Evolutionary conservation across 2,888 invertebrate species (phyloP).

Genomic region (Malachius bipustulatus): DNA sequence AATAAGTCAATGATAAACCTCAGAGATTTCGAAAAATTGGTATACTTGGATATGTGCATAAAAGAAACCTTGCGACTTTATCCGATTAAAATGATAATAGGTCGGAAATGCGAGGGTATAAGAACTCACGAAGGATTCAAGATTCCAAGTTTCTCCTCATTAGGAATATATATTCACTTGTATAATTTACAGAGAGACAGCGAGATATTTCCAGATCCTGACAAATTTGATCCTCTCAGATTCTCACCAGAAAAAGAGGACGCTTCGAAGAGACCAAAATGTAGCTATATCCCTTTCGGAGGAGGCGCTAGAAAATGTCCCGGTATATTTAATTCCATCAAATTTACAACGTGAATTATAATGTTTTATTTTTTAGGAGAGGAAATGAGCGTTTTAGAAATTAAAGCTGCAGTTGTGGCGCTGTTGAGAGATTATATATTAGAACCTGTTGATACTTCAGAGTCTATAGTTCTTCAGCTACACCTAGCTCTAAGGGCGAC

Average conservation of each 20-base stretch:
- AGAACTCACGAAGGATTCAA: constrained; percentile 8
- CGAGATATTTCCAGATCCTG: constrained; percentile 37
- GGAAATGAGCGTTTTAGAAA: constrained; percentile 54
- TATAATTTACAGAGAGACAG: constrained; percentile 39
- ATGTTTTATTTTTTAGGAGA: no score
- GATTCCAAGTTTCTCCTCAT: constrained; percentile 16
- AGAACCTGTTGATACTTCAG: constrained; percentile 37
- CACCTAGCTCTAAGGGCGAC: constrained; percentile 41
- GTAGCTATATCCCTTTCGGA: no score
- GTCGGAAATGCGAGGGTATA: constrained; percentile 30
- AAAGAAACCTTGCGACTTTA: constrained; percentile 52
- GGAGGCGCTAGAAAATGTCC: constrained; percentile 36
- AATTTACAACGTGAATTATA: no score
- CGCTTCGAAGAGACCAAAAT: constrained; percentile 35
- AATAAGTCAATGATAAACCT: constrained; percentile 39
- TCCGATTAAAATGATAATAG: constrained; percentile 54
- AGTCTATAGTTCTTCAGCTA: constrained; percentile 35
- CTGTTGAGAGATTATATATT: constrained; percentile 43
- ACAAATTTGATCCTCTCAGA: constrained; percentile 33
- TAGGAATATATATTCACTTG: constrained; percentile 18
- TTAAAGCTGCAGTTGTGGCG: constrained; percentile 45
- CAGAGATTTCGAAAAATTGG: constrained; percentile 46
- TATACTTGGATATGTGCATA: constrained; percentile 52
- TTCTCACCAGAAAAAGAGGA: constrained; percentile 32
- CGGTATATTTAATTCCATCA: no score